Base-by-base conservation (phyloP, 2,888 invertebrate species). In the Miltochrista miniata region DNA sequence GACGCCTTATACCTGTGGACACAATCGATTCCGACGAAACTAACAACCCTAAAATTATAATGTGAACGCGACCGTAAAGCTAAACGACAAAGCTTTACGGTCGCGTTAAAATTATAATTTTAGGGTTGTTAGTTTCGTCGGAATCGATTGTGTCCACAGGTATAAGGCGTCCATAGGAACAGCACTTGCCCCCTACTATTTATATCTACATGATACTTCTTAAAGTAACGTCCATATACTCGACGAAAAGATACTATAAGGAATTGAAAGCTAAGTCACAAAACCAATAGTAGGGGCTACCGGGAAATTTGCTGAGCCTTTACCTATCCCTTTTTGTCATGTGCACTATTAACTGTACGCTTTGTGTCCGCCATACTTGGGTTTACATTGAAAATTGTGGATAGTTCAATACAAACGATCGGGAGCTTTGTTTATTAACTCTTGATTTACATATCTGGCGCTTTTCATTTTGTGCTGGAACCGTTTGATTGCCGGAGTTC, bases 271-370 rank as follows among this genome's bases (percentile, higher is more conserved):
- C 8, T 2, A 8, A 8, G 10, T 10, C 31, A 13, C 2, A 8
- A 29, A 40, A 30, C 29, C 7, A 0, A 13, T 18, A 12, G 31
- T 46, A 24, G 11, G 12, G 33, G 46, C 30, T 11, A 11, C 8
- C 14, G 8, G 33, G 29, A 31, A 33, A 69, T 68, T 71, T 55
- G 9, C 59, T 45, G 46, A 35, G 45, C 51, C 51, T 57, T 63
- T 52, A 41, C 52, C 51, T 51, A 46, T 54, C 48, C 39, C 30
- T 67, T 67, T 69, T 63, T 5, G 48, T 48, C 43, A 48, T 31
- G 39, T 45, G 40, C 43, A 42, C 48, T 54, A 60, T 59, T 61
- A 54, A 48, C 34, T 47, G 47, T 24, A 24, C 41, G 31, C 40
- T 51, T 36, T 31, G 40, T 14, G 29, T 12, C 18, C 15, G 41